These are phyloP conservation scores for Python bivittatus DNA, from an alignment of 2,113 vertebrate genomes.

Conservation along the genomic window DNA sequence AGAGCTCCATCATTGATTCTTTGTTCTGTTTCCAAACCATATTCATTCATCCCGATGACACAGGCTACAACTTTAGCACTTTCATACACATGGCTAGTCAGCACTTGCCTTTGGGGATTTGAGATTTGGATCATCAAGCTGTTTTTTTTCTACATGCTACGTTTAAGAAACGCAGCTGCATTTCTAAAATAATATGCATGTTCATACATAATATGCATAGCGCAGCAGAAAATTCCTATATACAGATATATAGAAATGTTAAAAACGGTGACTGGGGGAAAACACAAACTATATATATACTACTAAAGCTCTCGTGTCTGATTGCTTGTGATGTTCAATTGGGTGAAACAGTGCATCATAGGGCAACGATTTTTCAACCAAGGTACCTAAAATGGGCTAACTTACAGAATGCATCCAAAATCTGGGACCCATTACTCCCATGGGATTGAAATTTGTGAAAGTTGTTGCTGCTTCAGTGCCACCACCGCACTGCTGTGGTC, in stretches of 20 bases:
- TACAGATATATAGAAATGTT: not conserved
- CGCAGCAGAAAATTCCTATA: not conserved
- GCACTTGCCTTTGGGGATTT: not conserved
- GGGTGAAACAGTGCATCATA: too few relatives aligned
- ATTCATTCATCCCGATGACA: not conserved
- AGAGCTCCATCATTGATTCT: not conserved
- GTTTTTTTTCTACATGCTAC: not conserved
- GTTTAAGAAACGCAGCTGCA: not conserved
- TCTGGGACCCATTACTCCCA: too few relatives aligned
- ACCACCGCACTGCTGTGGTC: too few relatives aligned
- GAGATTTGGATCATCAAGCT: not conserved
- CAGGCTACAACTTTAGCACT: not conserved
- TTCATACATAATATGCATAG: not conserved
- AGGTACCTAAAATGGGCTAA: too few relatives aligned
- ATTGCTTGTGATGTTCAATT: too few relatives aligned
- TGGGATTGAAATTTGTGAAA: too few relatives aligned
- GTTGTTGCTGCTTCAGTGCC: too few relatives aligned
- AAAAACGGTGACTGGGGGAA: not conserved
- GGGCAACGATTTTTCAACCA: too few relatives aligned
- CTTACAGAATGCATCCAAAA: too few relatives aligned
- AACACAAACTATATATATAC: not conserved
- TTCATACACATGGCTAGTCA: not conserved
- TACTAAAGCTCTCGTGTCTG: too few relatives aligned
- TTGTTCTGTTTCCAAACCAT: not conserved
- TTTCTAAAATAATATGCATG: not conserved